These are phyloP conservation scores for Dryocosmus kuriphilus DNA, from an alignment of 2,888 invertebrate species.

Conservation along the genomic window DNA sequence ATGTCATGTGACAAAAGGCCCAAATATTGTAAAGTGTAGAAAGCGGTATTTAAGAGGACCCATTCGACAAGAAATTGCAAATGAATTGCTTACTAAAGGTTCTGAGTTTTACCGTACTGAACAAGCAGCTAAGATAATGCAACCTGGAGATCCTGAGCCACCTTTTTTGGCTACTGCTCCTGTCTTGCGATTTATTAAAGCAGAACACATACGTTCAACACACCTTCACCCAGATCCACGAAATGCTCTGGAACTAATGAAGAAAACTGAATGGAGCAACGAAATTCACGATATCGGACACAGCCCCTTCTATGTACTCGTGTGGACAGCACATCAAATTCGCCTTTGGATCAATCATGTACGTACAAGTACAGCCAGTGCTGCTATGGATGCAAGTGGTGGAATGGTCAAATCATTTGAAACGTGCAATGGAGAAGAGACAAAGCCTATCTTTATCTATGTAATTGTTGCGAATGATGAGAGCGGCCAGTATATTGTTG, in stretches of 20 bases:
- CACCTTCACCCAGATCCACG: slow-evolving; percentile 50
- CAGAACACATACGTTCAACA: slow-evolving; percentile 15
- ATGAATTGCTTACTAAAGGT: slow-evolving; percentile 35
- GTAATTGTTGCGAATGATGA: slow-evolving; percentile 44
- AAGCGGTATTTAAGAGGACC: too few relatives aligned
- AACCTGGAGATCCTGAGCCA: slow-evolving; percentile 43
- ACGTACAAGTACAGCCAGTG: neutral
- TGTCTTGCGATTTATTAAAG: slow-evolving; percentile 42
- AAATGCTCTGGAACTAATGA: slow-evolving; percentile 30
- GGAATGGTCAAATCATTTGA: slow-evolving; percentile 49
- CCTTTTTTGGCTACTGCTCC: slow-evolving; percentile 25
- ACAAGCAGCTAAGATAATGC: slow-evolving; percentile 36
- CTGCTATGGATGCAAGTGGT: slow-evolving; percentile 55
- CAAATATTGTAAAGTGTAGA: too few relatives aligned
- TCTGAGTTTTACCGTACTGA: slow-evolving; percentile 14
- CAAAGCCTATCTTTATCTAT: slow-evolving; percentile 54
- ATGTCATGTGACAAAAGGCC: slow-evolving; percentile 20
- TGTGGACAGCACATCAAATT: neutral
- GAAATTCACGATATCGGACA: neutral
- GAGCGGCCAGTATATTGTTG: slow-evolving; percentile 49
- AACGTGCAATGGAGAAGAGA: slow-evolving; percentile 42
- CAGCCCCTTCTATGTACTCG: neutral
- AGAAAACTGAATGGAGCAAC: neutral
- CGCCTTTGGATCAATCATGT: neutral
- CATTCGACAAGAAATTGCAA: too few relatives aligned